These are phyloP conservation scores for Sphyrna mokarran DNA, from an alignment of 2,113 vertebrate species.

Conservation along the genomic window DNA sequence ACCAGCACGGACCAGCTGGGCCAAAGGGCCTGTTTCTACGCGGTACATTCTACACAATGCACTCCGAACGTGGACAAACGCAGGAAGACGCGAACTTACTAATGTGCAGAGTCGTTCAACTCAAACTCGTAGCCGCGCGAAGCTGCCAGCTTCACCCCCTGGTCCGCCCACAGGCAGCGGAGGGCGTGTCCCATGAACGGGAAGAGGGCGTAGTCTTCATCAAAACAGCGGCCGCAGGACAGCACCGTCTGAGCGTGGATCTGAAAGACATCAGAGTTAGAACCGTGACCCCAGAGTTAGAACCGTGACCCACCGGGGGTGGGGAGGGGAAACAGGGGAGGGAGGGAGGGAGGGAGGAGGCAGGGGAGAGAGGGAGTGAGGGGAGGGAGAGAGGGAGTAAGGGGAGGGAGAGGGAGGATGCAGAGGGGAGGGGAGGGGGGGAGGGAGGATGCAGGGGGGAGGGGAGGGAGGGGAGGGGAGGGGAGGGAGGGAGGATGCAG, in stretches of 20 bases:
- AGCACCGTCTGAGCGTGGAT: conserved; percentile 55
- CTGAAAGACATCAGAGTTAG: conserved; percentile 42
- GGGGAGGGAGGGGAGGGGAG: no score
- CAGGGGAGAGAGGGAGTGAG: no score
- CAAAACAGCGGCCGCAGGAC: conserved; percentile 58
- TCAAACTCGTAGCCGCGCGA: conserved; percentile 58
- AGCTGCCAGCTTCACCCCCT: conserved; percentile 53
- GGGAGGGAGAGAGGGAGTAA: no score
- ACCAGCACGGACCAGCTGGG: no score
- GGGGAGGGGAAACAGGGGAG: no score
- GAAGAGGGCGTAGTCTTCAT: conserved; percentile 56
- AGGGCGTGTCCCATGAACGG: conserved; percentile 59
- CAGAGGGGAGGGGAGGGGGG: no score
- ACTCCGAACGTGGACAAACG: not conserved
- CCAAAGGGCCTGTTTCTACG: not conserved
- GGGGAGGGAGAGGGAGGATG: no score
- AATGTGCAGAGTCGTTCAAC: conserved; percentile 66
- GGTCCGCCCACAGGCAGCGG: conserved; percentile 59
- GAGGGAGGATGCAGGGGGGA: no score
- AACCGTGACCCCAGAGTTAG: no score
- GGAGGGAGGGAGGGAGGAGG: no score
- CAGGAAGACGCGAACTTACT: conserved; percentile 51
- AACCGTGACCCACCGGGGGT: no score
- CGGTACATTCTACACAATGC: not conserved
- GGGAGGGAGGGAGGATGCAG: no score